Evolutionary conservation across 2,797 vertebrate species (phyloP).

Genomic region (Corythornis leucogaster): DNA sequence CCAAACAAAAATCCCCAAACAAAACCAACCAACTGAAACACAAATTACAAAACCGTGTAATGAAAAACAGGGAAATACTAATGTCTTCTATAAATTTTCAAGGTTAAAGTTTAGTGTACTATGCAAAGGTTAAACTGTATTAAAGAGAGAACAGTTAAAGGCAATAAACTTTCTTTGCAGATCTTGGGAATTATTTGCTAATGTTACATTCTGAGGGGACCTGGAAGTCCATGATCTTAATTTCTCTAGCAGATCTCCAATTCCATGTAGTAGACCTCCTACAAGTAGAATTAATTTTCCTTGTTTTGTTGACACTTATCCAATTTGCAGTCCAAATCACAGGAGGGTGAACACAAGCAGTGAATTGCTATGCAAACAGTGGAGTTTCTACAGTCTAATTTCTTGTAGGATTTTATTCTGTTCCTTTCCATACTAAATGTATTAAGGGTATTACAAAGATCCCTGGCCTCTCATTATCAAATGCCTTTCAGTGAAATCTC

Average conservation of each 20-base stretch:
- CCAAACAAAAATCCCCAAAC: neutral
- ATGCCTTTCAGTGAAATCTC: neutral
- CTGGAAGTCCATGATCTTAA: neutral
- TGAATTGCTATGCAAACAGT: neutral
- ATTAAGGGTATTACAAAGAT: neutral
- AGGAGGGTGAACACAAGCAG: fast-evolving
- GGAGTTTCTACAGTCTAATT: neutral
- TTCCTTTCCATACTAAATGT: neutral
- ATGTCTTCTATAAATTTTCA: neutral
- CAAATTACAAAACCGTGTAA: neutral
- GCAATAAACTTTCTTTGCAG: neutral
- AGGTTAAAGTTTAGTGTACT: neutral
- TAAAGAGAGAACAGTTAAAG: neutral
- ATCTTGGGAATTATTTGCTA: neutral
- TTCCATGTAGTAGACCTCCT: neutral
- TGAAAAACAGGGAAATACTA: neutral
- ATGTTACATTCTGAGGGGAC: neutral
- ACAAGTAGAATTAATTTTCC: neutral
- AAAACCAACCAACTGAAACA: neutral
- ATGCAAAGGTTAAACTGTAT: neutral
- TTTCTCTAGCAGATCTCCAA: neutral
- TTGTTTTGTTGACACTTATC: neutral
- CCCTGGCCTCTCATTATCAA: neutral
- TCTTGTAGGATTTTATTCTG: neutral
- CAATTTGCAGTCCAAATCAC: neutral